Conservation (phyloP, 2,888 invertebrate genomes). For the Cremastobaeus sp. region DNA sequence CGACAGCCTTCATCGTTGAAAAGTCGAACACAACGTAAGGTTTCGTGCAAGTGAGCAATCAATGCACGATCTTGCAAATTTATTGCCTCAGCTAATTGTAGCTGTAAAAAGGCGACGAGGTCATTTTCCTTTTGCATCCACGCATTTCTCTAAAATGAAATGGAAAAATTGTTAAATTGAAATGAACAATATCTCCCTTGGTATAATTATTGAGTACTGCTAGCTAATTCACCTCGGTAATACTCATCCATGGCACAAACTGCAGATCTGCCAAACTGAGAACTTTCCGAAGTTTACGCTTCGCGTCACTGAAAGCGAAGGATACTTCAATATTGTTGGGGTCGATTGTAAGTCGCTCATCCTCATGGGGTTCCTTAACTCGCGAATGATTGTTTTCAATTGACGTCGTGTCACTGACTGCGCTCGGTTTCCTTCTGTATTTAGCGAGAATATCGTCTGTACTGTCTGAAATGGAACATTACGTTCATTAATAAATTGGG, state of each 20-base stretch:
- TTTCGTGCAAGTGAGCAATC: conserved; percentile 90
- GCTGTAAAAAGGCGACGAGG: conserved; percentile 84
- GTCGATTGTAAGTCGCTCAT: conserved; percentile 79
- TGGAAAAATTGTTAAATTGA: background rate
- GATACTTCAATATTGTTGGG: conserved; percentile 81
- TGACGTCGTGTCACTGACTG: conserved; percentile 80
- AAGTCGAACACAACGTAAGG: conserved; percentile 86
- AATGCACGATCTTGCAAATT: conserved; percentile 87
- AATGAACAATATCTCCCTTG: too few relatives aligned
- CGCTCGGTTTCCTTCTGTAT: conserved; percentile 87
- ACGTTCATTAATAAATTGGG: too few relatives aligned
- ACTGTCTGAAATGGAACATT: conserved; percentile 80
- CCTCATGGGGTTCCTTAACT: conserved; percentile 77
- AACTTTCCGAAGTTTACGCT: conserved; percentile 93
- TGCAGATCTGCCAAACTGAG: conserved; percentile 92
- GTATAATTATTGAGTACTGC: too few relatives aligned
- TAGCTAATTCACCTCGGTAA: conserved; percentile 36
- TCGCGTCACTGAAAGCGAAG: conserved; percentile 84
- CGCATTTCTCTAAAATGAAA: conserved; percentile 71
- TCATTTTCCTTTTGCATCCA: conserved; percentile 78
- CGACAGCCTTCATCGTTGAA: conserved; percentile 86
- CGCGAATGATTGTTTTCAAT: conserved; percentile 76
- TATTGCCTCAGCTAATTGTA: conserved; percentile 89
- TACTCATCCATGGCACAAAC: conserved; percentile 79
- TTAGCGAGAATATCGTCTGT: conserved; percentile 97